Percentiles rank a stretch among this genome's conserved stretches.
These are phyloP conservation scores for Ephydatia muelleri DNA, from an alignment of 37 sponge, comb jelly and placozoan genomes.

Conservation along the genomic window DNA sequence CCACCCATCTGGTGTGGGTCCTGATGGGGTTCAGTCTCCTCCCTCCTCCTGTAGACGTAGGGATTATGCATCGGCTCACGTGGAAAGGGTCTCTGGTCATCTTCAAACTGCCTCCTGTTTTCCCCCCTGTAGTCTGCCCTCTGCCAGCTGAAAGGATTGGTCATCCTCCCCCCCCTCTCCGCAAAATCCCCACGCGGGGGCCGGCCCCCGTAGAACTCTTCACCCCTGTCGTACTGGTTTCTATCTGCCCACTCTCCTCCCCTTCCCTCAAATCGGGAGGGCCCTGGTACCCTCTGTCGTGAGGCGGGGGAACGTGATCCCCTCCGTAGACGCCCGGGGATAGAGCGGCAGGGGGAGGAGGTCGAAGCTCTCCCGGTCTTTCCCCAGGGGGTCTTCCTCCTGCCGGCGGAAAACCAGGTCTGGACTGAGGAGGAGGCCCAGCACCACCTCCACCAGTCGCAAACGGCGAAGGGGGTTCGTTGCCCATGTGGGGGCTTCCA, in stretches of 20 bases:
- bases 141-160: conserved; percentile 41
- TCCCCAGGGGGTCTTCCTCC: too few species aligned
- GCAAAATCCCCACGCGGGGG: conserved; percentile 5
- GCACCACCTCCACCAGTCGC: too few species aligned
- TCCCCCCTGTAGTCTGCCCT: conserved; percentile 30
- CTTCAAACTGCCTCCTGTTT: conserved; percentile 4
- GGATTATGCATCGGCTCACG: neutral
- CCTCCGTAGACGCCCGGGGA: neutral
- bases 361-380: too few species aligned
- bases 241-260: conserved; percentile 11
- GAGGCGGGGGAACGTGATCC: neutral
- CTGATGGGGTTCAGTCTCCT: neutral
- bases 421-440: too few species aligned
- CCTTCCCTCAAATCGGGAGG: too few species aligned
- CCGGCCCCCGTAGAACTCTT: conserved; percentile 5
- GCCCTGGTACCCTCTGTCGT: neutral
- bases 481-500: neutral
- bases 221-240: neutral
- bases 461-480: neutral
- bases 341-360: neutral
- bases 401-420: too few species aligned
- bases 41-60: conserved; percentile 8
- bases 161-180: conserved; percentile 4
- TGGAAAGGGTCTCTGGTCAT: neutral
- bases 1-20: neutral